A percentile compares a stretch with the other conserved stretches of the same genome.
These are phyloP conservation scores for Caenorhabditis sp. DNA, from an alignment of 2,888 invertebrate genomes.

Conservation along the genomic window DNA sequence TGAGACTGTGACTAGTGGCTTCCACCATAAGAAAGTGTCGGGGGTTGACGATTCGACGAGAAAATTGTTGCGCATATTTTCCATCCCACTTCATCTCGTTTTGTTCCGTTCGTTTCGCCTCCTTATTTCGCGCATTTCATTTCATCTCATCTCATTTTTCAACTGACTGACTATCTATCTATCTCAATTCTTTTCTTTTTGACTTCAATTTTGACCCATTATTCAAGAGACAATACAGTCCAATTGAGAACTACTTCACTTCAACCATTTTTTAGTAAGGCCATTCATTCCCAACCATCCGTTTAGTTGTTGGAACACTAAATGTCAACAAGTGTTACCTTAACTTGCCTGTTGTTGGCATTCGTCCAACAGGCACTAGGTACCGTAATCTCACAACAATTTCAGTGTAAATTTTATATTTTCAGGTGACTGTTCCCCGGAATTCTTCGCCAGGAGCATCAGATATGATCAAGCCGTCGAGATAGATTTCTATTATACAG, in stretches of 20 bases:
- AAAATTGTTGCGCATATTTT: conserved; percentile 64
- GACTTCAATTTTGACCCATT: conserved; percentile 1
- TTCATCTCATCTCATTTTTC: too few species aligned
- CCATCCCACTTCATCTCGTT: conserved; percentile 59
- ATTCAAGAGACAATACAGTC: too few species aligned
- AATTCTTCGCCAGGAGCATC: conserved; percentile 77
- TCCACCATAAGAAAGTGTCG: conserved; percentile 31
- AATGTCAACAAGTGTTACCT: conserved; percentile 22
- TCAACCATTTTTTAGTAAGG: conserved; percentile 6
- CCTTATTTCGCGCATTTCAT: conserved; percentile 24
- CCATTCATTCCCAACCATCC: not conserved
- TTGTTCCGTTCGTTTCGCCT: conserved; percentile 32
- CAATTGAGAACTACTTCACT: too few species aligned
- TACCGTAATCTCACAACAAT: too few species aligned
- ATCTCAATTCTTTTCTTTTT: conserved; percentile 30
- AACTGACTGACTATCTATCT: too few species aligned
- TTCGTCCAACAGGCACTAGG: conserved; percentile 38
- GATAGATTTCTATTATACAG: conserved; percentile 78
- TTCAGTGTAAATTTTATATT: too few species aligned
- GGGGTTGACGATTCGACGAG: conserved; percentile 28
- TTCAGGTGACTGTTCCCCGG: conserved; percentile 70
- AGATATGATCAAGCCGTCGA: conserved; percentile 69
- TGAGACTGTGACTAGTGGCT: too few species aligned
- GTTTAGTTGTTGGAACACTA: not conserved
- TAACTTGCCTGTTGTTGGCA: conserved; percentile 45